phyloP scores from a whole-genome alignment of 2,113 vertebrate genomes.

The Mormyrus iriodes region DNA sequence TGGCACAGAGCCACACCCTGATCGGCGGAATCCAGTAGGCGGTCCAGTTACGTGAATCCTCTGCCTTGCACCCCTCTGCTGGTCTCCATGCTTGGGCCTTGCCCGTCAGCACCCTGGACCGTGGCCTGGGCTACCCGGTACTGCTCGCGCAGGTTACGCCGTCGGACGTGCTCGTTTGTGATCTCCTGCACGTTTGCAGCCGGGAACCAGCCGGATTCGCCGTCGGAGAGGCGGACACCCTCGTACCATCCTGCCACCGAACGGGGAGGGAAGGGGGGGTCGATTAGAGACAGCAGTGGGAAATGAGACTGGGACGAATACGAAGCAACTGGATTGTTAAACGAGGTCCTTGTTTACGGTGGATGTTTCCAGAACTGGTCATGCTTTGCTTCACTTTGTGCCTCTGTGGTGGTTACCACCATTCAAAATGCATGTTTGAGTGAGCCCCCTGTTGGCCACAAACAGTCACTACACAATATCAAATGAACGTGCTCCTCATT shows the following conservation, averaged over 20 bases:
- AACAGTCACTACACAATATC: not conserved
- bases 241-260: slow-evolving; percentile 61
- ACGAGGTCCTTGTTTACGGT: not conserved
- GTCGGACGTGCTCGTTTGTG: slow-evolving; percentile 63
- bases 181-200: slow-evolving; percentile 57
- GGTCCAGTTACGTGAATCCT: no score
- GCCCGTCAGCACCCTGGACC: not conserved
- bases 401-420: not conserved
- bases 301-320: no score
- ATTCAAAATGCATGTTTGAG: not conserved
- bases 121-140: slow-evolving; percentile 54
- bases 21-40: not conserved
- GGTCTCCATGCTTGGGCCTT: not conserved
- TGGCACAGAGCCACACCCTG: no score
- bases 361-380: not conserved
- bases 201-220: slow-evolving; percentile 62
- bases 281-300: not conserved
- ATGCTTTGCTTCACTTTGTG: not conserved
- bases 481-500: not conserved
- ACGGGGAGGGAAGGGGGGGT: not conserved
- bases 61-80: not conserved
- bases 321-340: not conserved
- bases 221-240: slow-evolving; percentile 52
- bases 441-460: not conserved
- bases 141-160: slow-evolving; percentile 59